phyloP scores from a whole-genome alignment of 2,797 vertebrate genomes.

The Thalassophryne amazonica region DNA sequence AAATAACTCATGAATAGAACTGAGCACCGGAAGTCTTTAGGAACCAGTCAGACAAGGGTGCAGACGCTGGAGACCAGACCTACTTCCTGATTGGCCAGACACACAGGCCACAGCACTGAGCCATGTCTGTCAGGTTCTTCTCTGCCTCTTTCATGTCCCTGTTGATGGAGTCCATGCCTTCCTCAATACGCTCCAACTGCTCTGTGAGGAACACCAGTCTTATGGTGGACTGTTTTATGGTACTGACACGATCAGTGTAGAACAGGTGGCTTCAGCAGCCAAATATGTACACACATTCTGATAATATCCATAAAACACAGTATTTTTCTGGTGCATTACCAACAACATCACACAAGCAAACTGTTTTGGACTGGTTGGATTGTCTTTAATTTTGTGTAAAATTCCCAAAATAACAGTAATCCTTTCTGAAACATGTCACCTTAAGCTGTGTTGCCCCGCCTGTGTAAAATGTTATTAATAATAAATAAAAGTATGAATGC shows the following conservation, averaged over 20 bases:
- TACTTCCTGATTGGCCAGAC: slow-evolving; percentile 71
- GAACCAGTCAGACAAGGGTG: background rate
- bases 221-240: background rate
- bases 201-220: slow-evolving; percentile 60
- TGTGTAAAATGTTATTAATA: no score
- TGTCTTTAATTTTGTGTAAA: no score
- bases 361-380: no score
- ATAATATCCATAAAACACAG: no score
- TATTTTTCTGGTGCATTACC: no score
- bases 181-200: slow-evolving; percentile 79
- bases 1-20: no score
- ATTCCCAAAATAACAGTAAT: no score
- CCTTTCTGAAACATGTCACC: no score
- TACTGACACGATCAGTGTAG: background rate
- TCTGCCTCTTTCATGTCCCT: slow-evolving; percentile 82
- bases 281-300: background rate
- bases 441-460: no score
- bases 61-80: slow-evolving; percentile 9
- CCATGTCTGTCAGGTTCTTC: slow-evolving; percentile 81
- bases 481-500: no score
- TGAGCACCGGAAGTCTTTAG: slow-evolving; percentile 7
- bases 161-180: slow-evolving; percentile 81
- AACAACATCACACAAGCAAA: no score
- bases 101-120: slow-evolving; percentile 77
- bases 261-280: background rate